These are phyloP conservation scores for Synodontis membranacea DNA, from an alignment of 2,113 vertebrate genomes.

Conservation along the genomic window DNA sequence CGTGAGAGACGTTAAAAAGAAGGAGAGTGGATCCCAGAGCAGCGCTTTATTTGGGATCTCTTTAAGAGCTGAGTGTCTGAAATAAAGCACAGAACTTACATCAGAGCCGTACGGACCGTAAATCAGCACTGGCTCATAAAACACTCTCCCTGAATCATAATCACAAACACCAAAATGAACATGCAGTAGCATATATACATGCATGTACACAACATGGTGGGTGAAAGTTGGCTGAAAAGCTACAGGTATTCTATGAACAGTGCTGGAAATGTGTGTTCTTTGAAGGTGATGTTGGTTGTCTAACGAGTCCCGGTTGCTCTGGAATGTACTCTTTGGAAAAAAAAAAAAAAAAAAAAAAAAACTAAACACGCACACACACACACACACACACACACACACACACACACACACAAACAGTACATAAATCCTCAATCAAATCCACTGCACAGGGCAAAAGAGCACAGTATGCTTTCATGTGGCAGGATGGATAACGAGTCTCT, in stretches of 20 bases:
- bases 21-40: conserved; percentile 12
- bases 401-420: conserved; percentile 29
- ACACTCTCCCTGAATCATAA: conserved; percentile 45
- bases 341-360: conserved; percentile 51
- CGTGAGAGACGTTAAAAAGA: conserved; percentile 7
- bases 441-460: conserved; percentile 29
- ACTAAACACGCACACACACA: not conserved
- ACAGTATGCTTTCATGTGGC: conserved; percentile 49
- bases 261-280: not conserved
- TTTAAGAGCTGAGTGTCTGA: conserved; percentile 24
- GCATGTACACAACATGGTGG: not conserved
- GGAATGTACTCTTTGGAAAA: conserved; percentile 53
- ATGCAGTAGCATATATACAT: not conserved
- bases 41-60: conserved; percentile 24
- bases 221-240: not conserved
- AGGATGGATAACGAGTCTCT: conserved; percentile 32
- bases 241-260: not conserved
- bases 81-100: conserved; percentile 52
- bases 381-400: not conserved
- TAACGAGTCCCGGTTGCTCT: conserved; percentile 11
- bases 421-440: conserved; percentile 37
- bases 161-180: conserved; percentile 18
- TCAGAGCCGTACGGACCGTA: conserved; percentile 50
- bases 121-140: conserved; percentile 40
- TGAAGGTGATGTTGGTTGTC: conserved; percentile 21